phyloP scores from a whole-genome alignment of 2,113 vertebrate genomes.

The Semnornis frantzii region DNA sequence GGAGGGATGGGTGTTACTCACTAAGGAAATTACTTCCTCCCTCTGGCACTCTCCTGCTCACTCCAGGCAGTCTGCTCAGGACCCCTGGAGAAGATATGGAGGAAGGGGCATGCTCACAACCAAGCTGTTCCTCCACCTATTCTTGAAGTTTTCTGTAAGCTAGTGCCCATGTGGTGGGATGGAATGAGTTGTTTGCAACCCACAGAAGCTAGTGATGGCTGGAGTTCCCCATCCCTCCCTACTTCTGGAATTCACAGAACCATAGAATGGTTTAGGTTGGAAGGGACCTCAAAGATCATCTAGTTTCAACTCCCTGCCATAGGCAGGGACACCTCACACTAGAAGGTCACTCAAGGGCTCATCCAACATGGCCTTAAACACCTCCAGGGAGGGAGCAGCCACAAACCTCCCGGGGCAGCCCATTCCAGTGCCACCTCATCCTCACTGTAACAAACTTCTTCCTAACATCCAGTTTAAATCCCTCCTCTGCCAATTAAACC shows the following conservation, averaged over 20 bases:
- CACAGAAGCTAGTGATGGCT: background rate
- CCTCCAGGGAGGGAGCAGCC: no score
- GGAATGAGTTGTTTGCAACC: background rate
- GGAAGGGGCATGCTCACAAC: background rate
- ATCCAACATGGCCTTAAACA: no score
- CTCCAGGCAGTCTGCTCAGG: background rate
- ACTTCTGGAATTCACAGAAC: background rate
- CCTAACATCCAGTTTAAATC: no score
- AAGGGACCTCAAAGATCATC: no score
- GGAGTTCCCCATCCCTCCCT: background rate
- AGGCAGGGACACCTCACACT: no score
- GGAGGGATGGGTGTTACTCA: background rate
- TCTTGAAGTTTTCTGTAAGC: background rate
- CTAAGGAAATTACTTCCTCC: background rate
- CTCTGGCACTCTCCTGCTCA: background rate
- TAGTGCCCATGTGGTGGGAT: background rate
- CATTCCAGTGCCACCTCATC: no score
- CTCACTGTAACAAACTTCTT: no score
- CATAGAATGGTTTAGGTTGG: no score
- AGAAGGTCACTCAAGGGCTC: no score
- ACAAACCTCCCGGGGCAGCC: no score
- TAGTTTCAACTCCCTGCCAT: no score
- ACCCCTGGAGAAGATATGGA: background rate
- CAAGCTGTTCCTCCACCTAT: rapidly evolving
- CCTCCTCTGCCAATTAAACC: no score